Evolutionary conservation across 1,140 invertebrate genomes (phyloP).

Genomic region (Tigriopus japonicus): DNA sequence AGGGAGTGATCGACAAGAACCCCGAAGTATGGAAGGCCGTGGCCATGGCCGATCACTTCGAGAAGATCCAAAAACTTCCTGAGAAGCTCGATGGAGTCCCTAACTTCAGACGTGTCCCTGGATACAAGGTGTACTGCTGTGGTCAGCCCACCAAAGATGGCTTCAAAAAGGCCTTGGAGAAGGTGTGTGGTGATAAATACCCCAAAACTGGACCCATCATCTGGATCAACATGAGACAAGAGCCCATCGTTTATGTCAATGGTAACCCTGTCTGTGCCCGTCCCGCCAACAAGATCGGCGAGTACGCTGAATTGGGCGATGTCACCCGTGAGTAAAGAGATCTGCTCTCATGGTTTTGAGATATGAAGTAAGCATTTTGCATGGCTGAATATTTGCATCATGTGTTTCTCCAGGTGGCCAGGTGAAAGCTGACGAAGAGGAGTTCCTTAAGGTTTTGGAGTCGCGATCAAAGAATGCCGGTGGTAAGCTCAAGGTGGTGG

Average conservation of each 20-base stretch:
- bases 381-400: neutral
- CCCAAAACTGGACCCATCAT: conserved; percentile 11
- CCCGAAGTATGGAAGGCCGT: conserved; percentile 14
- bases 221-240: conserved; percentile 15
- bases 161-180: conserved; percentile 14
- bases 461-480: neutral
- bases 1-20: neutral
- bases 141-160: conserved; percentile 15
- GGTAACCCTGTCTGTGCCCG: conserved; percentile 13
- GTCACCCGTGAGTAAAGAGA: conserved; percentile 9
- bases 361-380: neutral
- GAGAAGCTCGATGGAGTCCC: conserved; percentile 13
- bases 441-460: conserved; percentile 13
- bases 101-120: conserved; percentile 14
- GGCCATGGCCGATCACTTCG: conserved; percentile 13
- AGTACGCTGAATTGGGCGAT: conserved; percentile 13
- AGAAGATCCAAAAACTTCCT: conserved; percentile 14
- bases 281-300: conserved; percentile 13
- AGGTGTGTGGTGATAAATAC: conserved; percentile 12
- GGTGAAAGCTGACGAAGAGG: conserved; percentile 13
- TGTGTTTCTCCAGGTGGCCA: neutral
- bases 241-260: conserved; percentile 14
- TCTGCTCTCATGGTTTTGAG: neutral
- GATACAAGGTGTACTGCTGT: conserved; percentile 15
- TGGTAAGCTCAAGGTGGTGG: conserved; percentile 11